Evolutionary conservation across 2,888 invertebrate genomes (phyloP), one percentile per base, ranked within the genome.

Genomic region (Pseudococcus viburni): DNA sequence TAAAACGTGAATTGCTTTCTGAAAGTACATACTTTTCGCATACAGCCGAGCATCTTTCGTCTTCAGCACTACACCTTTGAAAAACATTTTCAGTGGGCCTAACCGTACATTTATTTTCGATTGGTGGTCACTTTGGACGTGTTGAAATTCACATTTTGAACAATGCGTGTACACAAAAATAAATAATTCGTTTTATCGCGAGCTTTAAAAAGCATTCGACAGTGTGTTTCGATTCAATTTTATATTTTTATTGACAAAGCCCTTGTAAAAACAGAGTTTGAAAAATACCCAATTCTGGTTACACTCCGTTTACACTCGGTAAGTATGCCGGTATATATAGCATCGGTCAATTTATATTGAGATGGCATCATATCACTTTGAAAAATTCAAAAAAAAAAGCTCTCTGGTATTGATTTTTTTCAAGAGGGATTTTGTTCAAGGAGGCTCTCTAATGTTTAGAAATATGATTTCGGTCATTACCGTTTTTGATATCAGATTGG

Each of bases 241-340:
- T 77, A 39, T 77, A 77, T 77, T 77, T 77, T 77, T 77, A 77
- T 77, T 77, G 77, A 77, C 77, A 39, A 77, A 77, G 39, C 77
- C 39, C 77, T 77, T 77, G 39, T 77, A 39, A 42, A 77, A 77
- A 77, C 39, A 42, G 68, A 26, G 39, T 77, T 77, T 77, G 39
- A 42, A 77, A 77, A 77, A 77, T 77, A 77, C 15, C 8, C 39
- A 39, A 42, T 77, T 77, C 39, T 77, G 77, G 77, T 42, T 77
- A n/a, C 77, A 15, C 77, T 12, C 22, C 26, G 15, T 77, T 39
- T 17, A 77, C 39, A 12, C 17, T 8, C 17, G 17, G 39, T 39
- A 77, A 64, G 19, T 64, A 22, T 64, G 9, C 64, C 22, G 64
- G 22, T 22, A 19, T 64, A 64, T 22, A 22, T 19, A 22, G 22